phyloP scores from a whole-genome alignment of 1,140 invertebrate species.

The Drosophila repleta region DNA sequence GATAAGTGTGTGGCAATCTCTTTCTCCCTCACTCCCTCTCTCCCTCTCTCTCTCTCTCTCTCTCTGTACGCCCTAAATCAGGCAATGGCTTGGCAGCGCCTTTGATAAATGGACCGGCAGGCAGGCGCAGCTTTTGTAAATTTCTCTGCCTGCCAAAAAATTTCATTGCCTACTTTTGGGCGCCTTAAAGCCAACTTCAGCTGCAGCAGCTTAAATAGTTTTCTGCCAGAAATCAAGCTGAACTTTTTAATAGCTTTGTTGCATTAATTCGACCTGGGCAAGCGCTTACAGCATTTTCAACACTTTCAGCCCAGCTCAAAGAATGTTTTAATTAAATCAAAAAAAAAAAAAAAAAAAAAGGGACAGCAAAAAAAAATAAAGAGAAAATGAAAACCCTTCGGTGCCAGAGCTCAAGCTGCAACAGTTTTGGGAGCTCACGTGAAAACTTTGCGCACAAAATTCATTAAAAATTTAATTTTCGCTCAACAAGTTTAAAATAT shows the following conservation, averaged over 20 bases:
- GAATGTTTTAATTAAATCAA: conserved; percentile 81
- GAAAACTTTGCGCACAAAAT: conserved; percentile 69
- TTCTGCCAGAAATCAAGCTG: conserved; percentile 22
- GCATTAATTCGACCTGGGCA: not conserved
- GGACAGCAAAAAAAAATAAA: not conserved
- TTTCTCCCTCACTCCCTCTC: too few species aligned
- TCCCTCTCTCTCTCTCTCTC: too few species aligned
- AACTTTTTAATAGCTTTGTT: conserved; percentile 38
- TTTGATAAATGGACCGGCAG: conserved; percentile 45
- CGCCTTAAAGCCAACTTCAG: conserved; percentile 19
- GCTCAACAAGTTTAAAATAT: conserved; percentile 76
- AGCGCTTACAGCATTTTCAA: conserved; percentile 61
- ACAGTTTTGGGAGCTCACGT: conserved; percentile 36
- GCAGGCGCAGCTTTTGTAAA: conserved; percentile 7
- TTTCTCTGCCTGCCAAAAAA: not conserved
- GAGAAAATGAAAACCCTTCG: conserved; percentile 11
- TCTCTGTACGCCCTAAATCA: not conserved
- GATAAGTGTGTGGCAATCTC: not conserved
- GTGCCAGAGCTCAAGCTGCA: conserved; percentile 6
- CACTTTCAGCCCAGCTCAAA: conserved; percentile 58
- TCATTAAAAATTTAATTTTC: conserved; percentile 80
- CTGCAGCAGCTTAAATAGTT: conserved; percentile 16
- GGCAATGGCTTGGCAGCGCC: conserved; percentile 19
- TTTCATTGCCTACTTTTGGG: conserved; percentile 44
- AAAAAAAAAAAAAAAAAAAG: not conserved